phyloP scores from a whole-genome alignment of 1,140 invertebrate genomes.

The Brachionus angularis region DNA sequence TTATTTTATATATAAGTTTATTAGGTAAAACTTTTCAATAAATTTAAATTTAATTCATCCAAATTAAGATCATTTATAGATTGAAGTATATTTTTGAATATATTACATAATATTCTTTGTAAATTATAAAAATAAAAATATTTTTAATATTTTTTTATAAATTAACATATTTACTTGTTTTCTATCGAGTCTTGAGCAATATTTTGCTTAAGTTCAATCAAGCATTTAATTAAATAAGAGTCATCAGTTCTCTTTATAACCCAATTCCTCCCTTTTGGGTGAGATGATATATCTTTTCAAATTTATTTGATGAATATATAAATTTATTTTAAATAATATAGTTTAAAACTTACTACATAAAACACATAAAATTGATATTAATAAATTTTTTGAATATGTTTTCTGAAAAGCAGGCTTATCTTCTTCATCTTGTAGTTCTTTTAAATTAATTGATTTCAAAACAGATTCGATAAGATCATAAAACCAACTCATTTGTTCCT shows the following conservation, averaged over 20 bases:
- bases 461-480: conserved; percentile 11
- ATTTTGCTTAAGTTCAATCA: not conserved
- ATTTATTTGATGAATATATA: too few species aligned
- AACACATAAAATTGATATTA: conserved; percentile 18
- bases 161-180: not conserved
- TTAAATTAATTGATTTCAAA: not conserved
- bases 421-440: not conserved
- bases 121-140: not conserved
- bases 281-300: not conserved
- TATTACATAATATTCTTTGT: not conserved
- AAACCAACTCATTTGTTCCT: conserved; percentile 14
- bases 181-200: not conserved
- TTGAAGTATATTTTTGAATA: not conserved
- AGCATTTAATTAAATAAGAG: not conserved
- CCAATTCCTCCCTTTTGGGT: conserved; percentile 3
- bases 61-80: not conserved
- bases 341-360: conserved; percentile 5
- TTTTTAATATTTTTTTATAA: not conserved
- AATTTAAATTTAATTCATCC: not conserved
- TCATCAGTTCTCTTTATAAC: not conserved
- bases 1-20: too few species aligned
- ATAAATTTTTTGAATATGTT: conserved; percentile 7
- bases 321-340: too few species aligned
- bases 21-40: not conserved
- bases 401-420: not conserved